These are phyloP conservation scores for Podotricha telesiphe DNA, from an alignment of 2,888 invertebrate genomes.

Conservation along the genomic window DNA sequence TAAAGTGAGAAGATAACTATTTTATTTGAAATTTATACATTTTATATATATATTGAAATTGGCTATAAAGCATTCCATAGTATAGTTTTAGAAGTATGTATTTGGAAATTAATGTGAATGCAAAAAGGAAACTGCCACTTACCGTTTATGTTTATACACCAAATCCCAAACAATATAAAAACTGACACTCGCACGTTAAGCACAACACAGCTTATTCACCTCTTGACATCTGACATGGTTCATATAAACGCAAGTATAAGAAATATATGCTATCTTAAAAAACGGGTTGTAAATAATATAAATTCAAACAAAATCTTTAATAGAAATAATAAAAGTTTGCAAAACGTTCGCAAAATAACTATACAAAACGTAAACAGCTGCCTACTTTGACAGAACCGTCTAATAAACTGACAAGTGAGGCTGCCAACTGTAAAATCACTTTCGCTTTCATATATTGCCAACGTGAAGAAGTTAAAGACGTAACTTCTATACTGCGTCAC, in stretches of 20 bases:
- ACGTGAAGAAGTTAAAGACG: conserved; percentile 49
- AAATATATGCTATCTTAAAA: conserved; percentile 64
- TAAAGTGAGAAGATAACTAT: not conserved
- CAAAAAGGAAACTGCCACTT: conserved; percentile 62
- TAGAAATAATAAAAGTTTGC: conserved; percentile 77
- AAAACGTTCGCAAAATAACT: conserved; percentile 81
- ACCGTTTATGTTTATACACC: conserved; percentile 78
- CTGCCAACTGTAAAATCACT: conserved; percentile 72
- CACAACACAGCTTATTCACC: conserved; percentile 79
- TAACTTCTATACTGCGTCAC: conserved; percentile 37
- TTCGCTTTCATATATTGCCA: conserved; percentile 63
- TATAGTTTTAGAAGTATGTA: conserved; percentile 2
- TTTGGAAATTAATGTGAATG: conserved; percentile 19
- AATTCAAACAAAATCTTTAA: conserved; percentile 71
- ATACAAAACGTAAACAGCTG: conserved; percentile 83
- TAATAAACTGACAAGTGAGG: conserved; percentile 73
- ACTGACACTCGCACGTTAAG: conserved; percentile 78
- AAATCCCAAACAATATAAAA: conserved; percentile 81
- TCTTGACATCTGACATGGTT: conserved; percentile 82
- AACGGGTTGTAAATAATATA: conserved; percentile 66
- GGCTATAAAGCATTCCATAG: not conserved
- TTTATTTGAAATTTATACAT: not conserved
- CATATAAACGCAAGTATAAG: conserved; percentile 61
- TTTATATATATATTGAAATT: not conserved
- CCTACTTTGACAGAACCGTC: conserved; percentile 80